Evolutionary conservation across 2,797 vertebrate genomes (phyloP), one percentile per base, ranked within the genome.

Genomic region (Chelmon rostratus): DNA sequence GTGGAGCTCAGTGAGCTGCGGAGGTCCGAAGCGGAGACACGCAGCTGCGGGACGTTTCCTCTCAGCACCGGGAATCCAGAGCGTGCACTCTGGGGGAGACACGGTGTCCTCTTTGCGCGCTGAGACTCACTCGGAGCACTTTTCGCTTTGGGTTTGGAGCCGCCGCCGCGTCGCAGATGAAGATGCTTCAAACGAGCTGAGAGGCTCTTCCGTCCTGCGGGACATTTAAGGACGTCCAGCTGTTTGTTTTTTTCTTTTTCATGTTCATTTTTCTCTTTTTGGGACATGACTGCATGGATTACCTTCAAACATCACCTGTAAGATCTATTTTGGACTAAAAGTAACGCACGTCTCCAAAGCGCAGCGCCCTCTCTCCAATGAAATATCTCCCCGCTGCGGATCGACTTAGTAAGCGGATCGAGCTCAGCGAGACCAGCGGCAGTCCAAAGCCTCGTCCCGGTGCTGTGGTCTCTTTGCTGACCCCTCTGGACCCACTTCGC

Each of bases 401-500:
- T 83, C 85, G 67, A 89, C 42, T 81, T 47, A 88, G 76, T 76
- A 50, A 57, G 66, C 94, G 92, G 90, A 95, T 95, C 89, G 92
- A 93, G 80, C 93, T 84, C 88, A 89, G 89, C 84, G 85, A 85
- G 85, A 64, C 37, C 87, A 54, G 80, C 76, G 59, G 71, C 53
- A 49, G 78, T 9, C 23, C 64, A 13, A 77, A 81, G 56, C 73
- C 82, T 44, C 79, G 82, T 70, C 84, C 85, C 82, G 87, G 91
- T 70, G 83, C 92, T 49, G 93, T 78, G 91, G 93, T 91, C 79
- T 91, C 89, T 73, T 73, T 84, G 62, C 87, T 97, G 88, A 94
- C 96, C 83, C 97, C 97, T 77, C 93, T 94, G 91, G 96, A 97
- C 89, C 96, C 96, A 56, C 89, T 95, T 83, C 95, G 96, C 69